Base-by-base conservation (phyloP, 2,888 invertebrate genomes). In the Tetheella fluctuosa region DNA sequence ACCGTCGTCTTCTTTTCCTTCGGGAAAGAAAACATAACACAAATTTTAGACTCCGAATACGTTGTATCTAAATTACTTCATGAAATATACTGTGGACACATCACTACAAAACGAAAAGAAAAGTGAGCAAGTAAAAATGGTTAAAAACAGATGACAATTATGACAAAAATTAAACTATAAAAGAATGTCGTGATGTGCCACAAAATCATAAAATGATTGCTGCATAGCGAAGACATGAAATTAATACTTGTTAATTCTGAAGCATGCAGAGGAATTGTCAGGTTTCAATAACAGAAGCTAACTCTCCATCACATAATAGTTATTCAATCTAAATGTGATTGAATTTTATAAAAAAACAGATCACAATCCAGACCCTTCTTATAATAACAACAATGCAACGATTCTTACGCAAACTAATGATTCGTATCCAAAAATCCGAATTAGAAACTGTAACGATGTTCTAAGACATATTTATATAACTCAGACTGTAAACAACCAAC, bases 21-120 rank as follows among this genome's bases (percentile, higher is more conserved):
- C 6, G 79, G 84, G 86, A 85, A 88, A 91, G 83, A 90, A 90
- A 90, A 87, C 65, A 84, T 71, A 80, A 69, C 80, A 86, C 80
- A 83, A 71, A 65, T 88, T 83, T 87, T 88, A 83, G 65, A 71
- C 71, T 77, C 69, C 55, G 54, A 55, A 34, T 13, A 55, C 20
- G 54, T 6, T 28, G n/a, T 7, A 7, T 15, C 2, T 30, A 17
- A 17, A 30, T 30, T 20, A 17, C 68, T 48, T 48, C 6, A 48
- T 17, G 8, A 48, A 48, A 20, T 6, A n/a, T 48, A 68, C 67
- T 69, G 66, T 78, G 81, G 80, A 73, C 69, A 78, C 77, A 80
- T 80, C 77, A 63, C 62, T 7, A 25, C 48, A 59, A 54, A 53
- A 15, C 15, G 25, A 54, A 52, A 57, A n/a, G n/a, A 34, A 34